Evolutionary conservation across 1,140 invertebrate species (phyloP).

Genomic region (Hycleus cichorii): DNA sequence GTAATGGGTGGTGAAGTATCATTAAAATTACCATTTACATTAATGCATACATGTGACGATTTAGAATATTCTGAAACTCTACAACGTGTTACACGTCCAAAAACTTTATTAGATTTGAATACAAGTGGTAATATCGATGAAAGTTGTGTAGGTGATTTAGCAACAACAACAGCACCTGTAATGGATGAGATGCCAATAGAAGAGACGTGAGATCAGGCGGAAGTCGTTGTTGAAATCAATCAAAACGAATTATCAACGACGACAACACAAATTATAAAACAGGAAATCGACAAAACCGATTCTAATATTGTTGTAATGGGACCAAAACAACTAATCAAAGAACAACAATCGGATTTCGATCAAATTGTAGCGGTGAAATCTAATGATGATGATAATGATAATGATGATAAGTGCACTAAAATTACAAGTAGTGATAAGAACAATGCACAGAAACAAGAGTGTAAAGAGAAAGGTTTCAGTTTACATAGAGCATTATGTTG

Average conservation of each 20-base stretch:
- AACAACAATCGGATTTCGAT: slow-evolving; percentile 21
- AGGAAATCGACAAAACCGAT: too few species aligned
- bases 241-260: slow-evolving; percentile 9
- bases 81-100: slow-evolving; percentile 18
- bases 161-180: slow-evolving; percentile 10
- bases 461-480: slow-evolving; percentile 39
- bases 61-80: slow-evolving; percentile 26
- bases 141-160: not conserved
- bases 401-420: slow-evolving; percentile 29
- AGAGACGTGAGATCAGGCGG: slow-evolving; percentile 39
- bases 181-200: slow-evolving; percentile 35
- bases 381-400: slow-evolving; percentile 34
- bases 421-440: slow-evolving; percentile 27
- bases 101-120: not conserved
- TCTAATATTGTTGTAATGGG: not conserved
- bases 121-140: too few species aligned
- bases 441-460: not conserved
- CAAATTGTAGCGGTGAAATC: slow-evolving; percentile 30
- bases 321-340: not conserved
- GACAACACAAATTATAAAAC: not conserved
- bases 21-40: slow-evolving; percentile 70
- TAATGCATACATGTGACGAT: slow-evolving; percentile 53
- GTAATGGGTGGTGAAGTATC: slow-evolving; percentile 72
- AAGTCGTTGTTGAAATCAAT: slow-evolving; percentile 38
- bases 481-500: slow-evolving; percentile 48